These are phyloP conservation scores for Odontamblyopus lacepedii DNA, from an alignment of 2,797 vertebrate species.

Conservation along the genomic window DNA sequence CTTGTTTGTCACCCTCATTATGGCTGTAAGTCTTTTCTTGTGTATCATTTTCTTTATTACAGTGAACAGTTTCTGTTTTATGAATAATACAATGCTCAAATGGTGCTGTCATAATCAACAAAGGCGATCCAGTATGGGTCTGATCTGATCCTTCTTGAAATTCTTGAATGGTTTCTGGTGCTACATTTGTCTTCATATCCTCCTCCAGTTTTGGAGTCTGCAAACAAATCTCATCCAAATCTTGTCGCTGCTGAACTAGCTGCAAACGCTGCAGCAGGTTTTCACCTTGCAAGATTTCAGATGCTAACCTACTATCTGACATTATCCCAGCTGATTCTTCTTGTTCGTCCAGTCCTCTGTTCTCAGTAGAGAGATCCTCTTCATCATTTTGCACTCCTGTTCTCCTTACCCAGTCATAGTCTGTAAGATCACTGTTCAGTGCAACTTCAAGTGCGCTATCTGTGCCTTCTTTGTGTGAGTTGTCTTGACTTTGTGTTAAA, in stretches of 20 bases:
- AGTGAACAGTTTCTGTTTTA: not conserved
- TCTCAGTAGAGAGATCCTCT: constrained; percentile 28
- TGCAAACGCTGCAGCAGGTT: constrained; percentile 69
- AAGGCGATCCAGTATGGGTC: not conserved
- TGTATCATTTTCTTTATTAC: not conserved
- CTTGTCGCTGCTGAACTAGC: constrained; percentile 62
- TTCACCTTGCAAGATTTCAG: constrained; percentile 68
- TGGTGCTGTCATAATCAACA: not conserved
- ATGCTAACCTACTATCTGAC: constrained; percentile 37
- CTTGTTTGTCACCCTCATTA: constrained; percentile 5
- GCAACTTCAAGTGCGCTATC: constrained; percentile 30
- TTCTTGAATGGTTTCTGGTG: not conserved
- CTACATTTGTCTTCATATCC: no score
- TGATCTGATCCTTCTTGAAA: not conserved
- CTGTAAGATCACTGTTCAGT: constrained; percentile 37
- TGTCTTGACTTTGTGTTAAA: constrained; percentile 14
- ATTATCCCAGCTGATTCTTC: not conserved
- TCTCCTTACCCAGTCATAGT: constrained; percentile 42
- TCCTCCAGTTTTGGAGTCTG: constrained; percentile 15
- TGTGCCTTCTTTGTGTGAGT: constrained; percentile 4
- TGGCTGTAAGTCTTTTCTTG: constrained; percentile 12
- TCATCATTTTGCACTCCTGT: constrained; percentile 28
- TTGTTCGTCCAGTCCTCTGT: not conserved
- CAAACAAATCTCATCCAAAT: constrained; percentile 29
- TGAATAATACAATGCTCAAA: not conserved